Percentiles rank a stretch among this genome's conserved stretches.
phyloP scores from a whole-genome alignment of 2,113 vertebrate species.

The Marmota flaviventris region DNA sequence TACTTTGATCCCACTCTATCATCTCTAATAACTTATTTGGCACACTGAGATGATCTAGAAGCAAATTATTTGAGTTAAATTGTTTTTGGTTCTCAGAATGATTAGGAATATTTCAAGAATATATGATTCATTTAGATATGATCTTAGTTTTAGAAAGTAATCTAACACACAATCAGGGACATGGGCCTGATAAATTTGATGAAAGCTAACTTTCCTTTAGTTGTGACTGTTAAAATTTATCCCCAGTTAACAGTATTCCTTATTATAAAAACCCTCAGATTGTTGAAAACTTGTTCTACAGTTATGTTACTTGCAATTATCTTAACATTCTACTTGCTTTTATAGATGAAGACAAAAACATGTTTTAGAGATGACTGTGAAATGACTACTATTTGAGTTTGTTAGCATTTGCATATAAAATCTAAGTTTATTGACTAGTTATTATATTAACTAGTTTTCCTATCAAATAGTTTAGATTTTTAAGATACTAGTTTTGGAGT shows the following conservation, averaged over 20 bases:
- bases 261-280: neutral
- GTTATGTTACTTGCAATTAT: neutral
- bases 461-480: neutral
- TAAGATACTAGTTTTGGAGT: slow-evolving; percentile 12
- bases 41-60: neutral
- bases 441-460: neutral
- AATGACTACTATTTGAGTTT: neutral
- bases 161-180: no score
- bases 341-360: neutral
- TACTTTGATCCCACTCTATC: neutral
- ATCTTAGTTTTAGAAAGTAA: no score
- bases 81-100: neutral
- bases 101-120: no score
- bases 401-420: slow-evolving; percentile 3
- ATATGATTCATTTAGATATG: no score
- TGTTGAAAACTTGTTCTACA: neutral
- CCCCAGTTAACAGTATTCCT: neutral
- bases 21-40: neutral
- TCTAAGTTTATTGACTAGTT: neutral
- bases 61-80: neutral
- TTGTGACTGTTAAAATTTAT: neutral
- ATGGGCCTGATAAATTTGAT: neutral
- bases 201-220: neutral
- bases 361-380: neutral
- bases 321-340: neutral